Percentiles rank a stretch among this genome's conserved stretches.
phyloP scores from a whole-genome alignment of 1,140 invertebrate species.

The Drosophila guanche region DNA sequence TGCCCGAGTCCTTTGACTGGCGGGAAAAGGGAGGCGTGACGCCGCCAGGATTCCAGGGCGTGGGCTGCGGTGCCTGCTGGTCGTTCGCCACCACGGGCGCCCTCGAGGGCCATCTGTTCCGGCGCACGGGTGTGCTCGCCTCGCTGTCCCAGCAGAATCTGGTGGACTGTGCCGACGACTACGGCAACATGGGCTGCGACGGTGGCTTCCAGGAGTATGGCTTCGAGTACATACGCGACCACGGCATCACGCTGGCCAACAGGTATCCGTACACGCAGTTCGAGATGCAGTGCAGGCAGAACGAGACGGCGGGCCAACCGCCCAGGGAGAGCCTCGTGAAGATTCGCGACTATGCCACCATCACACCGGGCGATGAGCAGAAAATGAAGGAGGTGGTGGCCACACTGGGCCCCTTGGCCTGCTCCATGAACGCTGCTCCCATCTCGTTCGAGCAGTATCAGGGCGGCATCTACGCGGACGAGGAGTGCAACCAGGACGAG shows the following conservation, averaged over 20 bases:
- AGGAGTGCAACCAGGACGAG: slow-evolving; percentile 83
- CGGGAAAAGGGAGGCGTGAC: slow-evolving; percentile 88
- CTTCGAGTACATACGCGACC: slow-evolving; percentile 87
- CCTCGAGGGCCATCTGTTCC: slow-evolving; percentile 86
- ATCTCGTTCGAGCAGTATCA: slow-evolving; percentile 92
- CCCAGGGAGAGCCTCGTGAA: slow-evolving; percentile 86
- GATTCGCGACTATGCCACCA: slow-evolving; percentile 88
- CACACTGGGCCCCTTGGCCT: slow-evolving; percentile 90
- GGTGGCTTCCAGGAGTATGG: slow-evolving; percentile 88
- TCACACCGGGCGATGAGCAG: slow-evolving; percentile 88
- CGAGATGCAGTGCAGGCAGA: slow-evolving; percentile 86
- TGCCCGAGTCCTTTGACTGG: slow-evolving; percentile 87
- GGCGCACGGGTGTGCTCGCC: slow-evolving; percentile 88
- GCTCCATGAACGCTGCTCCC: slow-evolving; percentile 92
- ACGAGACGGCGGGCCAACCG: slow-evolving; percentile 72
- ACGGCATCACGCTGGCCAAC: slow-evolving; percentile 86
- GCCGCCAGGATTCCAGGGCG: slow-evolving; percentile 88
- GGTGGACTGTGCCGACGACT: slow-evolving; percentile 87
- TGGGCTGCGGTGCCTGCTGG: slow-evolving; percentile 86
- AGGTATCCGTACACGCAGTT: slow-evolving; percentile 85
- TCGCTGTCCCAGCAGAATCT: slow-evolving; percentile 88
- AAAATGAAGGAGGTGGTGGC: slow-evolving; percentile 90
- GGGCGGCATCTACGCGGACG: slow-evolving; percentile 86
- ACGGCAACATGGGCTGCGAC: slow-evolving; percentile 88
- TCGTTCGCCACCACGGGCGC: slow-evolving; percentile 85